Conservation (phyloP, 2,797 vertebrate species). For the Octomys mimax region DNA sequence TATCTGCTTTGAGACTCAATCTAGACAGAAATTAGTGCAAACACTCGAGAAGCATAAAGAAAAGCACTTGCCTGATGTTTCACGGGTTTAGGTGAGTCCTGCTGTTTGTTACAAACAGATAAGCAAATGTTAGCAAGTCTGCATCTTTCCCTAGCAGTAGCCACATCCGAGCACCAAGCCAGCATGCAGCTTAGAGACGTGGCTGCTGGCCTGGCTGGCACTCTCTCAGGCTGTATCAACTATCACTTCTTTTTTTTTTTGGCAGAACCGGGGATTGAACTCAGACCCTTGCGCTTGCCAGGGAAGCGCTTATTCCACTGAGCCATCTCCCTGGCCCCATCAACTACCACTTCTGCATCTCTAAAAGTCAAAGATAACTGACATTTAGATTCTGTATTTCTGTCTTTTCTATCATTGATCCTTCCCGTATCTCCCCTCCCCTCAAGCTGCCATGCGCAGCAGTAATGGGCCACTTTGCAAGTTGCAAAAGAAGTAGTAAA, state of each 20-base stretch:
- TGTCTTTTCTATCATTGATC: background rate
- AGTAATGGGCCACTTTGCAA: background rate
- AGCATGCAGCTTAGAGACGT: background rate
- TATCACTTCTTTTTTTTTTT: too few relatives aligned
- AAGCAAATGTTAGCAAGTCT: constrained; percentile 93
- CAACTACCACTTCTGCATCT: background rate
- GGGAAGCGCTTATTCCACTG: too few relatives aligned
- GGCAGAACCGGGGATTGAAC: too few relatives aligned
- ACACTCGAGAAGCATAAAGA: constrained; percentile 85
- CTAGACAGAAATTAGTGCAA: constrained; percentile 66
- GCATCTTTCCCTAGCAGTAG: constrained; percentile 82
- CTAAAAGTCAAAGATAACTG: background rate
- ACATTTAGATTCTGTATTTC: background rate
- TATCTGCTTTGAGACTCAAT: constrained; percentile 47
- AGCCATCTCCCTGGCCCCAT: too few relatives aligned
- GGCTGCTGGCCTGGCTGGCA: background rate
- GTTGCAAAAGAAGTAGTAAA: background rate
- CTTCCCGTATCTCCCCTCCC: background rate
- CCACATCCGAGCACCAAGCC: constrained; percentile 72
- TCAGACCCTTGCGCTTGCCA: too few relatives aligned
- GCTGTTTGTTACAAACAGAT: constrained; percentile 96
- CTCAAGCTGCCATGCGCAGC: background rate
- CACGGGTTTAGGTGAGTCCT: constrained; percentile 97
- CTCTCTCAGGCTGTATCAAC: background rate
- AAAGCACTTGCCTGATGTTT: constrained; percentile 98